Conservation (phyloP, 2,797 vertebrate genomes). For the Aviceda leuphotes region DNA sequence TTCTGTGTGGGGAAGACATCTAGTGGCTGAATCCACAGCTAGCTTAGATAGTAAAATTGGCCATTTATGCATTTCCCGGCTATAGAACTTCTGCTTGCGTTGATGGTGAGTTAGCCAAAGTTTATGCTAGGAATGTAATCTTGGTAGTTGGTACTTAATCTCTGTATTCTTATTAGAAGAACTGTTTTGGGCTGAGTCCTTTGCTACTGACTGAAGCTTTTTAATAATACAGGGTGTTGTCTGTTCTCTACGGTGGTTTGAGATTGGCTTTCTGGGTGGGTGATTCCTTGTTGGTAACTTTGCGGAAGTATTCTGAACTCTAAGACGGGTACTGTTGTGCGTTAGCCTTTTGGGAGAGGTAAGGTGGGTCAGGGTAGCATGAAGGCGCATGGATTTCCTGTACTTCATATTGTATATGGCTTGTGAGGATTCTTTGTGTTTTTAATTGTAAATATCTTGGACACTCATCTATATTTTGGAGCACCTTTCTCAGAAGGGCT, state of each 20-base stretch:
- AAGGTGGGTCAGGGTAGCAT: background rate
- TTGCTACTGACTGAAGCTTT: background rate
- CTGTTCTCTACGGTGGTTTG: background rate
- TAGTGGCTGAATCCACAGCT: background rate
- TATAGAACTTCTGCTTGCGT: background rate
- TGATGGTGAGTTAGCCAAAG: background rate
- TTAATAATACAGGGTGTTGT: background rate
- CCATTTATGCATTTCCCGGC: background rate
- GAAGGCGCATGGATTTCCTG: background rate
- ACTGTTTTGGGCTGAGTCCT: background rate
- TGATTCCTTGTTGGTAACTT: background rate
- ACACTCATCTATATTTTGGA: fast-evolving
- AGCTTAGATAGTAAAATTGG: background rate
- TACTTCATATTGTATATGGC: fast-evolving
- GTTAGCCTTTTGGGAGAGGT: background rate
- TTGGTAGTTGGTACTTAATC: background rate
- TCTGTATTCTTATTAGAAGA: background rate
- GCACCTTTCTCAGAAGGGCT: background rate
- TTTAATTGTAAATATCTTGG: background rate
- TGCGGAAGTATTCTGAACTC: background rate
- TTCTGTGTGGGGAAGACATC: background rate
- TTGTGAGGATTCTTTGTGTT: background rate
- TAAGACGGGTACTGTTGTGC: background rate
- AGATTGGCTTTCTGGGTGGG: background rate
- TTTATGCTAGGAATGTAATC: background rate